Base-by-base conservation (phyloP, 64 coral and sea anemone genomes). In the Dendrophyllia cribrosa region DNA sequence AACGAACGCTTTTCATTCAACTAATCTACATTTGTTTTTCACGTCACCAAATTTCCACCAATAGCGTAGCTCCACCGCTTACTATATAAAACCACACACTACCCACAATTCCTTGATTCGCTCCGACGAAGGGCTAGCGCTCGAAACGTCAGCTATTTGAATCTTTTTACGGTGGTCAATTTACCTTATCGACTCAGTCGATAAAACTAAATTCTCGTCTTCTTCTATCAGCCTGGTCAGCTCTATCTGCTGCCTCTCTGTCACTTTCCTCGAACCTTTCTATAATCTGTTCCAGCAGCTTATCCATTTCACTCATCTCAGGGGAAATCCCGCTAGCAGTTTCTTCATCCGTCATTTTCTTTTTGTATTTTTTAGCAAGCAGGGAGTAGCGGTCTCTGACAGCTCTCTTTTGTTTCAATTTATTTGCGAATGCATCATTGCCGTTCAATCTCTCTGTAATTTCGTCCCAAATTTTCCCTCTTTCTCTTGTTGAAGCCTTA, bases 261-360 rank as follows among this genome's bases (percentile, higher is more conserved):
- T 90, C 75, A 76, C 91, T 86, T 59, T 93, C 91, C 64, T 93
- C 81, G 78, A 86, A 92, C 44, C 26, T 77, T 76, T 84, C 90
- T 17, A 92, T 19, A 7, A 92, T 77, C 46, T 92, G 55, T 62
- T 92, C 90, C 49, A 92, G 51, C 24, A 92, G 58, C 48, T 92
- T 74, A 45, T 92, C 90, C 51, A 12, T 52, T 62, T 76, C 90
- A 52, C 81, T 67, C 80, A 92, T 77, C 61, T 86, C 82, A 16
- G 90, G 81, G 75, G 90, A 92, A 61, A 92, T 77, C 61, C 82
- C 81, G 60, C 79, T 92, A 25, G 79, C 71, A 26, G 19, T 22
- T 77, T 75, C 90, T 45, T 92, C 90, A 6, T 92, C 90, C 59
- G 90, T 71, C 81, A 86, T 76, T 76, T 77, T 92, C 47, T 70